These are phyloP conservation scores for Athetis lepigone DNA, from an alignment of 2,888 invertebrate genomes.

Conservation along the genomic window DNA sequence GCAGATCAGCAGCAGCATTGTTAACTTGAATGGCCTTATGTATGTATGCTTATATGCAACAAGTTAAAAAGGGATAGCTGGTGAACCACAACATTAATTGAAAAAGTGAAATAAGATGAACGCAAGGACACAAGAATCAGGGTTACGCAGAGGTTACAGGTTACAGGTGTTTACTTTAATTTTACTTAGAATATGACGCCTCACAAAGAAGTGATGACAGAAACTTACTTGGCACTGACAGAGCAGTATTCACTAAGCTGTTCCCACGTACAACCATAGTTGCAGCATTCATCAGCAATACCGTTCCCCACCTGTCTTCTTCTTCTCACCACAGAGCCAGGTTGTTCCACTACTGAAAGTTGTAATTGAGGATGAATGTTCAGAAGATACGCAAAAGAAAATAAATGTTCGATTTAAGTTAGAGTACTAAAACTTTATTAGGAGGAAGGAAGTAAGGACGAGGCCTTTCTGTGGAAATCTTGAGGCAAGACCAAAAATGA, in stretches of 20 bases:
- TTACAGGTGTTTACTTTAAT: background rate
- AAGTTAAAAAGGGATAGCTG: too few species aligned
- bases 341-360: slow-evolving; percentile 83
- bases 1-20: too few species aligned
- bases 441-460: background rate
- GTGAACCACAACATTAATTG: too few species aligned
- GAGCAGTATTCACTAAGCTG: slow-evolving; percentile 86
- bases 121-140: too few species aligned
- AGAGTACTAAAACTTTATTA: background rate
- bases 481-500: background rate
- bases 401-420: background rate
- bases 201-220: background rate
- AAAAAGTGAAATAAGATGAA: too few species aligned
- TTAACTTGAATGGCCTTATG: background rate
- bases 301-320: slow-evolving; percentile 77
- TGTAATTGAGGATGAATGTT: slow-evolving; percentile 12
- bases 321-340: slow-evolving; percentile 76
- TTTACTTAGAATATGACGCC: background rate
- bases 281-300: slow-evolving; percentile 87
- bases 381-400: background rate
- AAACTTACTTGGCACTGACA: slow-evolving; percentile 82
- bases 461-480: background rate
- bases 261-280: slow-evolving; percentile 82
- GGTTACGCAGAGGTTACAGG: too few species aligned
- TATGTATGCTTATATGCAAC: too few species aligned